Conservation (phyloP, 2,113 vertebrate species). For the Zosterops borbonicus region DNA sequence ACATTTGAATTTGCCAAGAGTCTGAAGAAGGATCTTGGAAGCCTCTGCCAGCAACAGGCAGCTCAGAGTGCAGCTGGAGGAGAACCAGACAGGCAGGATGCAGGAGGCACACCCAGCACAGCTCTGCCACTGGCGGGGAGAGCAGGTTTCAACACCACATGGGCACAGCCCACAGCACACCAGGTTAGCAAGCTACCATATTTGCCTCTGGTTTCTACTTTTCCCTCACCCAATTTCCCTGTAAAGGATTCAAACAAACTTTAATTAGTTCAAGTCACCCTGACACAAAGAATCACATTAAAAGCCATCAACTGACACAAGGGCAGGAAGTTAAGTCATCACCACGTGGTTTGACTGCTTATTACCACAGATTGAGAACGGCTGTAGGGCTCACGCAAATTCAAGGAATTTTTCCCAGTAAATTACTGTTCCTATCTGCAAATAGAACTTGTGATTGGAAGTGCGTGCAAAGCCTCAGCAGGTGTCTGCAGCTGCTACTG, state of each 20-base stretch:
- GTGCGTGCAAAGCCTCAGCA: neutral
- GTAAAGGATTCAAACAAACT: neutral
- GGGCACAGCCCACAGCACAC: neutral
- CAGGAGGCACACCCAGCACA: neutral
- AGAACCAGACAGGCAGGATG: neutral
- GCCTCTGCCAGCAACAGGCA: neutral
- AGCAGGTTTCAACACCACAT: neutral
- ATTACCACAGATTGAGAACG: neutral
- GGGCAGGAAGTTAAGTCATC: slow-evolving; percentile 39
- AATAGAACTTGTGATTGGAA: neutral
- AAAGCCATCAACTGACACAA: slow-evolving; percentile 11
- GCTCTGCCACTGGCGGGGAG: neutral
- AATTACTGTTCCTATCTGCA: neutral
- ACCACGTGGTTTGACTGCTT: neutral
- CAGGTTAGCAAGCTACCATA: neutral
- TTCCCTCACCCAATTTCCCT: neutral
- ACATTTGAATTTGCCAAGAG: neutral
- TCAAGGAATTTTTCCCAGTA: slow-evolving; percentile 5
- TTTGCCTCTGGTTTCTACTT: slow-evolving; percentile 22
- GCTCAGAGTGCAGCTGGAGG: neutral
- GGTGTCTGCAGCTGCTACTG: neutral
- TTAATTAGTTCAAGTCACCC: neutral
- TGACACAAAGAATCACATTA: slow-evolving; percentile 6
- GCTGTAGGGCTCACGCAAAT: neutral
- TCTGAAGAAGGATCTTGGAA: neutral